Conservation (phyloP, 2,113 vertebrate species). For the Callopanchax toddi region DNA sequence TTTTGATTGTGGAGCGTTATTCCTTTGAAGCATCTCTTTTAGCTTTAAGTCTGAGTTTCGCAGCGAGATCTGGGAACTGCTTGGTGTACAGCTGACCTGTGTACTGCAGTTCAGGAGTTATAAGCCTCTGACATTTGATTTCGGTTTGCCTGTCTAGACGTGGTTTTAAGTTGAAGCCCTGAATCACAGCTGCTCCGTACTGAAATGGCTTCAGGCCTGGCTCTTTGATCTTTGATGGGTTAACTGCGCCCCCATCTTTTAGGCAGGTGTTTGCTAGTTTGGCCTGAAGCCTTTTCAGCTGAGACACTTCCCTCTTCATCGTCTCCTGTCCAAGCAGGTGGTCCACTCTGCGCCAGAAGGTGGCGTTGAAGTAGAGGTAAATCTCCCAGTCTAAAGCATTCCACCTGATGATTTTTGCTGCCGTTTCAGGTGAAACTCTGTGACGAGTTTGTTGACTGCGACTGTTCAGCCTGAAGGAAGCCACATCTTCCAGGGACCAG, state of each 20-base stretch:
- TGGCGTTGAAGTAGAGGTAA: slow-evolving; percentile 88
- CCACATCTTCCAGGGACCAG: slow-evolving; percentile 87
- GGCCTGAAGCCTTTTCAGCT: slow-evolving; percentile 64
- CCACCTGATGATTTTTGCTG: slow-evolving; percentile 79
- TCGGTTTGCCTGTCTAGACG: slow-evolving; percentile 65
- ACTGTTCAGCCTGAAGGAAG: slow-evolving; percentile 85
- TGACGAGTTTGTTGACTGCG: slow-evolving; percentile 71
- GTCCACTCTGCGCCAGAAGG: slow-evolving; percentile 83
- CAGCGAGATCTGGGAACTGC: slow-evolving; percentile 81
- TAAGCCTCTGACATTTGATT: slow-evolving; percentile 76
- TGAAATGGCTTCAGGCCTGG: slow-evolving; percentile 81
- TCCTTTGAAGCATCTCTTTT: no score
- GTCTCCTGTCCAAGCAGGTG: slow-evolving; percentile 63
- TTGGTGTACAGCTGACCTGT: slow-evolving; percentile 72
- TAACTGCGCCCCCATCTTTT: slow-evolving; percentile 65
- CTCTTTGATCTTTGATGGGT: slow-evolving; percentile 67
- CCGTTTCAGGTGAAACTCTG: slow-evolving; percentile 49
- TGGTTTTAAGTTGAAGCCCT: slow-evolving; percentile 85
- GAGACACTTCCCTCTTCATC: slow-evolving; percentile 79
- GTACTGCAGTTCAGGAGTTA: slow-evolving; percentile 87
- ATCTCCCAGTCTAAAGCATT: slow-evolving; percentile 87
- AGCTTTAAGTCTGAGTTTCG: slow-evolving; percentile 7
- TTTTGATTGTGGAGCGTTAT: no score
- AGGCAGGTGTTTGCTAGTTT: slow-evolving; percentile 81
- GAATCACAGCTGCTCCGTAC: slow-evolving; percentile 82